Evolutionary conservation across 2,797 vertebrate species (phyloP), one percentile per base, ranked within the genome.

Genomic region (Lindbergichthys nudifrons): DNA sequence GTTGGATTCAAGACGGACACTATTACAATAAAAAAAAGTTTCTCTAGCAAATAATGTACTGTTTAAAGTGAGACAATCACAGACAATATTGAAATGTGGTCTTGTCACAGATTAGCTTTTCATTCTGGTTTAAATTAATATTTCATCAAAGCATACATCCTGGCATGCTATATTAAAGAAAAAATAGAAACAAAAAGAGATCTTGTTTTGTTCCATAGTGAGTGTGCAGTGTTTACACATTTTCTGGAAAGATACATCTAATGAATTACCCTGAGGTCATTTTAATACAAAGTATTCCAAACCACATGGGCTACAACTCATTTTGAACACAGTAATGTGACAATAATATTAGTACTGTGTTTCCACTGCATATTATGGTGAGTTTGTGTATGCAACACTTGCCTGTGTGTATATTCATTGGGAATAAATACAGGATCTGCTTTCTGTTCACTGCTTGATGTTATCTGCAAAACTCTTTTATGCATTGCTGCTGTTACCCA

Each of bases 221-320:
- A 46, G 39, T 45, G 16, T 14, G 3, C 36, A 51, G 1, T 26
- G 54, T 66, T 74, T 4, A 59, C 12, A 5, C 14, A 23, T 43
- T 48, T 53, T 30, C 19, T 39, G 9, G 10, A 13, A 47, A 15
- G 19, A 1, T 32, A 30, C 7, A 3, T 61, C n/a, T 42, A 42
- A 6, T 67, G 4, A 26, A 68, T 19, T 57, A 48, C 70, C 41
- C n/a, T 21, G 18, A 59, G 42, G 57, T 65, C 18, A 61, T 58
- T 77, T 63, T 18, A 19, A 23, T 23, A 18, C 13, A 57, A 50
- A 32, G 48, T 58, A 14, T 46, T 50, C 12, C 39, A 61, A 61
- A 41, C 6, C 39, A 41, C 41, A 64, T 14, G 5, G 36, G 47
- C 53, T 47, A 6, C 57, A 10, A 8, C 46, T 50, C 3, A 58